Evolutionary conservation across 2,113 vertebrate species (phyloP), one percentile per base, ranked within the genome.

Genomic region (Urocolius indicus): DNA sequence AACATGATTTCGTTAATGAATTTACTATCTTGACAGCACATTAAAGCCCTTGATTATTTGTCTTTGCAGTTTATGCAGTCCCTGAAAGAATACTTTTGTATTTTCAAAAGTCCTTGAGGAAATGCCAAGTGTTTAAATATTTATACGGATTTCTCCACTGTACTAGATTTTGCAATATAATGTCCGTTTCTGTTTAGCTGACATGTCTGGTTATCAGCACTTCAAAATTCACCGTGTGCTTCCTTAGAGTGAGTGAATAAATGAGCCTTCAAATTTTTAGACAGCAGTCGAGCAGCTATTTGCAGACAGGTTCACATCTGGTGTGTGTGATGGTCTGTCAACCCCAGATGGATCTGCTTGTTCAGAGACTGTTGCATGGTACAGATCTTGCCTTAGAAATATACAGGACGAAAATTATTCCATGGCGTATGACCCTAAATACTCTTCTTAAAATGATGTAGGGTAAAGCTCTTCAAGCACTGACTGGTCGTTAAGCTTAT

Each of bases 61-160:
- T 94, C 63, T 93, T 90, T 74, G 45, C 14, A 80, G 34, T 90
- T 83, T 91, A 14, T 84, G 52, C 67, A 81, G 84, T 76, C 82
- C 46, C 81, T 85, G 61, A 93, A 97, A 91, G 71, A 92, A 48
- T 94, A 82, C 43, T 90, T 96, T 38, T 59, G 67, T 71, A 68
- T 54, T 93, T 77, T 78, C 89, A 17, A 67, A 95, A 86, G 30
- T 84, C 57, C 59, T 92, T 77, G 93, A 92, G 72, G 63, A 38
- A 95, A 48, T 61, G 67, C 34, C 83, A 87, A 68, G 26, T 84
- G 81, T 95, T 95, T 82, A 95, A 98, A 96, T 94, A 95, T 93
- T 93, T 95, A 65, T 91, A 66, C 12, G 10, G 15, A 75, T 94
- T 96, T 90, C 38, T 69, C 38, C 78, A 48, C 48, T 90, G 69